Evolutionary conservation across 1,140 invertebrate species (phyloP), one percentile per base, ranked within the genome.

Genomic region (Phortica variegata): DNA sequence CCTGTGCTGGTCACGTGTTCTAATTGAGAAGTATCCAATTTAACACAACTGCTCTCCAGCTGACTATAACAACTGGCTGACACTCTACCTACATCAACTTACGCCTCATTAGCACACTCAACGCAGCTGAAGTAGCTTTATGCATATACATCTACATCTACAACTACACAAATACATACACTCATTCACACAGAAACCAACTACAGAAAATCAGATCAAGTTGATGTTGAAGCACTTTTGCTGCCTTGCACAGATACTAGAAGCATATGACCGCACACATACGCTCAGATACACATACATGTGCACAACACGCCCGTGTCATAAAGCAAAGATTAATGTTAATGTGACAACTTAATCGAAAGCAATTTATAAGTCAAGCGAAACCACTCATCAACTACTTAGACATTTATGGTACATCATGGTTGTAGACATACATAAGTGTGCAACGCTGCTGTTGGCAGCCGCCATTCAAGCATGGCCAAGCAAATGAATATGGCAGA

Each of bases 331-430:
- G 63, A 68, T 68, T 68, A 68, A 68, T 68, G 63, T 63, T 68
- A 68, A 68, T 68, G 63, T 68, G 63, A 68, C 63, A 68, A 68
- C 63, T 68, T 68, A 68, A 68, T 68, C 63, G 63, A 68, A 68
- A 68, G 63, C 60, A 61, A 68, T 68, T 68, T 68, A 68, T 61
- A 63, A 68, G 63, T 68, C 60, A 68, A 69, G 63, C 63, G 57
- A 65, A 68, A 38, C 15, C 33, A 49, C 33, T 32, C 19, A 29
- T 49, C 46, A 42, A 36, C 39, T 13, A 26, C 23, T 42, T 37
- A 40, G 18, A 18, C 12, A 49, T 33, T 15, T 9, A 12, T 43
- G 15, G 20, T 15, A 29, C 26, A 23, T 21, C 12, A 10, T 21
- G 19, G 31, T 31, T 40, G 34, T 49, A 41, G 46, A 42, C 58